Evolutionary conservation across 1,140 invertebrate species (phyloP).

Genomic region (Arion vulgaris): DNA sequence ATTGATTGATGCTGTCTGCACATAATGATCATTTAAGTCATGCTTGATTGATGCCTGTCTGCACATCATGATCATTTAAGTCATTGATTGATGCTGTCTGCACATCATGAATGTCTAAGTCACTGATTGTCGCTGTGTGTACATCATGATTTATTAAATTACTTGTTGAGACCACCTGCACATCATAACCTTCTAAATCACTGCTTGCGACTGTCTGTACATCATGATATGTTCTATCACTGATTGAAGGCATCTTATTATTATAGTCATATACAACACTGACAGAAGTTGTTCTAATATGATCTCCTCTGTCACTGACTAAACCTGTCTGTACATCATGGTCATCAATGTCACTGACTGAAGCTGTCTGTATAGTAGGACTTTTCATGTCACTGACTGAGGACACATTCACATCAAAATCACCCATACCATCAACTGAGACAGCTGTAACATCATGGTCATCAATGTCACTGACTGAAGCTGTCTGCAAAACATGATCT

Average conservation of each 20-base stretch:
- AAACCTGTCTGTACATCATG: background rate
- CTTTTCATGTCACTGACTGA: background rate
- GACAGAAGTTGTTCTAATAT: too few relatives aligned
- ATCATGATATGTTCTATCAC: background rate
- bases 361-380: background rate
- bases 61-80: background rate
- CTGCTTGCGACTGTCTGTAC: background rate
- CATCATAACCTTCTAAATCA: background rate
- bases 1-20: background rate
- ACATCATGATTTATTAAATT: background rate
- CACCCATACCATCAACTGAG: too few relatives aligned
- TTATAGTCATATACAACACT: too few relatives aligned
- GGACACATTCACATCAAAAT: background rate
- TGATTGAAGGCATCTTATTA: too few relatives aligned
- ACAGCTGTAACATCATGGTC: too few relatives aligned
- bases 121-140: background rate
- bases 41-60: background rate
- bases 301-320: too few relatives aligned
- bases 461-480: background rate
- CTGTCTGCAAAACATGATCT: too few relatives aligned
- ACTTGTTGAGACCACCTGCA: background rate
- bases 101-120: background rate
- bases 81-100: background rate
- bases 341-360: background rate
- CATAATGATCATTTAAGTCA: background rate